phyloP scores from a whole-genome alignment of 1,140 invertebrate species.

The Penaeus japonicus region DNA sequence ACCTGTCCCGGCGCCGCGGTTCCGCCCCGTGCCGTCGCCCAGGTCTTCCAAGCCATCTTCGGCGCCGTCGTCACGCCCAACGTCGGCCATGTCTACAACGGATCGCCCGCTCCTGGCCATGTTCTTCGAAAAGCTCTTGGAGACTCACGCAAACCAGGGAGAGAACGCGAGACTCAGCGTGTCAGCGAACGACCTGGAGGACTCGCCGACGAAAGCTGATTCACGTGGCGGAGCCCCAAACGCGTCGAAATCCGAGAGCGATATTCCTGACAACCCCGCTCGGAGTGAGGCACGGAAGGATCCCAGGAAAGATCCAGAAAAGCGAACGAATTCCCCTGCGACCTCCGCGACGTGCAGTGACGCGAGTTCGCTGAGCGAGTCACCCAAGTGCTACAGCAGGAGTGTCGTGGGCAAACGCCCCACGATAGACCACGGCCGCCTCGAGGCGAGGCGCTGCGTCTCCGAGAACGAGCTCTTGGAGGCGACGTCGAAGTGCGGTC shows the following conservation, averaged over 20 bases:
- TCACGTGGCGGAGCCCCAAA: no score
- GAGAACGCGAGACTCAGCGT: background rate
- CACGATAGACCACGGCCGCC: background rate
- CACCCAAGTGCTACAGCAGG: no score
- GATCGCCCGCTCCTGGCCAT: conserved; percentile 25
- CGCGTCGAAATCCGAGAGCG: no score
- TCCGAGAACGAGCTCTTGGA: conserved; percentile 22
- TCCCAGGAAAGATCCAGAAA: no score
- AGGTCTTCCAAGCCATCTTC: conserved; percentile 19
- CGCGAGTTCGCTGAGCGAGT: no score
- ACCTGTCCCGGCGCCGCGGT: background rate
- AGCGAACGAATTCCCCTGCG: no score
- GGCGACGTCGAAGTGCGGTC: background rate
- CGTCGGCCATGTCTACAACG: conserved; percentile 33
- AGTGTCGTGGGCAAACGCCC: background rate
- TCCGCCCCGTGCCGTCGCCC: conserved; percentile 15
- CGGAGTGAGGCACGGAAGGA: no score
- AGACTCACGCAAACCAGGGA: background rate
- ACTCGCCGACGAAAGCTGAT: no score
- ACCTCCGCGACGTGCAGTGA: no score
- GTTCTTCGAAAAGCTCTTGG: conserved; percentile 46
- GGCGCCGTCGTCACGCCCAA: conserved; percentile 27
- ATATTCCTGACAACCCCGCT: no score
- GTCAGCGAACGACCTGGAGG: background rate
- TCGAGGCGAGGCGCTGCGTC: background rate